Conservation (phyloP, 2,797 vertebrate species). For the Hydrophis major region DNA sequence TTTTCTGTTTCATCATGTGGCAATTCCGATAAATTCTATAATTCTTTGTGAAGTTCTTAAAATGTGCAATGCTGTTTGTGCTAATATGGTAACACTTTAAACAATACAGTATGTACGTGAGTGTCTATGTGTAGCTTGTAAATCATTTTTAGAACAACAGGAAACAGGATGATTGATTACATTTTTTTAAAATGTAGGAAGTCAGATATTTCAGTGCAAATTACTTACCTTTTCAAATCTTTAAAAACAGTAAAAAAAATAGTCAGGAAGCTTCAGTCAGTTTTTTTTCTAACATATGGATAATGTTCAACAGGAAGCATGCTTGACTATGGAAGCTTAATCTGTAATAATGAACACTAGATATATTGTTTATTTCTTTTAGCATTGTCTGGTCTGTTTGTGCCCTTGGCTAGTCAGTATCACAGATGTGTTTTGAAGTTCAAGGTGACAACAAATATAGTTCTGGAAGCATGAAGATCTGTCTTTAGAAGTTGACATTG, state of each 20-base stretch:
- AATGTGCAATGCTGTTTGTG: conserved; percentile 36
- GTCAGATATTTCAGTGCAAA: conserved; percentile 68
- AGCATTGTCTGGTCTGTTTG: conserved; percentile 70
- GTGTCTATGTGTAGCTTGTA: conserved; percentile 13
- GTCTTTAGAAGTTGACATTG: conserved; percentile 19
- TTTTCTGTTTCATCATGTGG: conserved; percentile 29
- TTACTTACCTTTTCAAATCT: conserved; percentile 69
- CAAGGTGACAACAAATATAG: conserved; percentile 63
- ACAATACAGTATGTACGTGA: conserved; percentile 15
- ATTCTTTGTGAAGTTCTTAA: conserved; percentile 17
- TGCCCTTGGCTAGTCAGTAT: conserved; percentile 71
- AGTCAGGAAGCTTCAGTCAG: conserved; percentile 75
- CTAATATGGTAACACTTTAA: conserved; percentile 37
- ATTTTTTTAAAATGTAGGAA: conserved; percentile 65
- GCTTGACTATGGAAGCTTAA: conserved; percentile 66
- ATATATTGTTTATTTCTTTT: conserved; percentile 73
- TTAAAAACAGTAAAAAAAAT: conserved; percentile 73
- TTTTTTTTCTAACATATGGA: conserved; percentile 75
- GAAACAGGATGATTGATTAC: conserved; percentile 67
- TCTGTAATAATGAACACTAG: conserved; percentile 72
- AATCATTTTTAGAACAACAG: conserved; percentile 66
- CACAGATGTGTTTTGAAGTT: conserved; percentile 70
- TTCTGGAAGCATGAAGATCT: conserved; percentile 45
- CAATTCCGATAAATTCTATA: conserved; percentile 33
- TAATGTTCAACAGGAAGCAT: conserved; percentile 81